These are phyloP conservation scores for Keiferia lycopersicella DNA, from an alignment of 2,888 invertebrate genomes.

Conservation along the genomic window DNA sequence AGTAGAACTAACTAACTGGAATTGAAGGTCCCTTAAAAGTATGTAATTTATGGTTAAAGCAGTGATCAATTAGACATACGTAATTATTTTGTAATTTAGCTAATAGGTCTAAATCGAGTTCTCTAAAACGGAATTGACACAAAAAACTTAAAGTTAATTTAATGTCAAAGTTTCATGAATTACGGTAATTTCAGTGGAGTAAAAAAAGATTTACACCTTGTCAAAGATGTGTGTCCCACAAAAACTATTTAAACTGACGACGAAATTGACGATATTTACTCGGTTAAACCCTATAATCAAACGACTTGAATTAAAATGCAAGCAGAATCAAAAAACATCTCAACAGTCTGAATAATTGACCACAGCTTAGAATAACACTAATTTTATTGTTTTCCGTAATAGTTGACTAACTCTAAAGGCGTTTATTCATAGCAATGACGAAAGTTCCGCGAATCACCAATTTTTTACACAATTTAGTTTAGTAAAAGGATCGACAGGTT, in stretches of 20 bases:
- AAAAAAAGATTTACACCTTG: too few species aligned
- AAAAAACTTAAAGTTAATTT: too few species aligned
- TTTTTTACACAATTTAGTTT: conserved; percentile 63
- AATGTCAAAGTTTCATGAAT: too few species aligned
- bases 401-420: conserved; percentile 78
- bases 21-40: conserved; percentile 82
- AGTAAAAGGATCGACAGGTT: conserved; percentile 64
- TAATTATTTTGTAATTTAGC: conserved; percentile 9
- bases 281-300: background rate
- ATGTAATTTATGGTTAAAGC: conserved; percentile 72
- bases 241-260: background rate
- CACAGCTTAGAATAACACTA: conserved; percentile 74
- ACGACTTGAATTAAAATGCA: background rate
- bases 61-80: conserved; percentile 70
- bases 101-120: background rate
- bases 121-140: background rate
- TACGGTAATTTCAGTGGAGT: too few species aligned
- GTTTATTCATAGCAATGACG: conserved; percentile 75
- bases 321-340: conserved; percentile 28
- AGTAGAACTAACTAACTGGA: conserved; percentile 80
- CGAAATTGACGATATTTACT: background rate
- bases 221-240: too few species aligned
- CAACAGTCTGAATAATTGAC: conserved; percentile 46
- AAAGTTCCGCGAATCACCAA: conserved; percentile 75
- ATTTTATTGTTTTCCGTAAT: conserved; percentile 75